phyloP scores from a whole-genome alignment of 2,888 invertebrate species.

The Pherbina coryleti region DNA sequence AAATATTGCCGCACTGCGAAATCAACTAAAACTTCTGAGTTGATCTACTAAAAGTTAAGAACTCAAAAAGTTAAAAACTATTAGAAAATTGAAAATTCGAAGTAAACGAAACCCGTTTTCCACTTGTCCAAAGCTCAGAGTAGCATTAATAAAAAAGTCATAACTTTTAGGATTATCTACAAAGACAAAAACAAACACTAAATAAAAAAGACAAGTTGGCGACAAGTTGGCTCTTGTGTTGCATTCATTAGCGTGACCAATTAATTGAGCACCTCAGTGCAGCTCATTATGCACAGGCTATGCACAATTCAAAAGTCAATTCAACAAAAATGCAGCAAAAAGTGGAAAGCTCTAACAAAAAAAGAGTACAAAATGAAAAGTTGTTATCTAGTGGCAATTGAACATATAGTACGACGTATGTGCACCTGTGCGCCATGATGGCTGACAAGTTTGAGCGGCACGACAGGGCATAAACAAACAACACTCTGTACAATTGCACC shows the following conservation, averaged over 20 bases:
- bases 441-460: slow-evolving; percentile 15
- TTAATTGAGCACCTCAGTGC: background rate
- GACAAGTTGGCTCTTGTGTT: background rate
- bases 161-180: too few species aligned
- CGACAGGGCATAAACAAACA: background rate
- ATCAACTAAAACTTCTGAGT: too few species aligned
- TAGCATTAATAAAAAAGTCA: too few species aligned
- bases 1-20: too few species aligned
- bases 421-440: slow-evolving; percentile 8
- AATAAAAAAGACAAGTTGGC: background rate
- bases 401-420: background rate
- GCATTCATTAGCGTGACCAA: background rate
- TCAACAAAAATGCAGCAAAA: background rate
- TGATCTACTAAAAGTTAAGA: too few species aligned
- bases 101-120: too few species aligned
- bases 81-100: too few species aligned
- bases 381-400: background rate
- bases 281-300: background rate
- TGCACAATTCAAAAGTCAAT: background rate
- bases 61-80: too few species aligned
- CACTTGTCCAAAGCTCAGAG: too few species aligned
- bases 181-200: background rate
- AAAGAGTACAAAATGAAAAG: slow-evolving; percentile 7
- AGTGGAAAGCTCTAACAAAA: background rate
- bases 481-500: background rate